Percentiles rank a stretch among this genome's conserved stretches.
These are phyloP conservation scores for Echinarachnius parma DNA, from an alignment of 53 echinoderm and acorn worm genomes.

Conservation along the genomic window DNA sequence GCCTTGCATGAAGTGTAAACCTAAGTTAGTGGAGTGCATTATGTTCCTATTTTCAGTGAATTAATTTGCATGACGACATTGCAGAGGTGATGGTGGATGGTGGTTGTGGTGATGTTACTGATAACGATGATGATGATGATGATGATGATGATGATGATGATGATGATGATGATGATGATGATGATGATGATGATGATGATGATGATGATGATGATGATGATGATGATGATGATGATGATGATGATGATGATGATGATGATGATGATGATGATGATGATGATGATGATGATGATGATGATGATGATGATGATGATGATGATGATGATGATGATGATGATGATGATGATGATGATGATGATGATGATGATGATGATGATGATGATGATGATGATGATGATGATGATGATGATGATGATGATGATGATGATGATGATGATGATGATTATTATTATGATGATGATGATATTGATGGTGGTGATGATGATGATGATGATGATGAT, in stretches of 20 bases:
- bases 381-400: conserved; percentile 6
- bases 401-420: conserved; percentile 6
- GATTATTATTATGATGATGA: no score
- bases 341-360: conserved; percentile 6
- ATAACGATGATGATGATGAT: neutral
- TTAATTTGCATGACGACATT: no score
- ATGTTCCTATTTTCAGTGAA: no score
- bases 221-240: conserved; percentile 6
- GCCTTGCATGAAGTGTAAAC: no score
- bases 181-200: conserved; percentile 5
- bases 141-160: conserved; percentile 6
- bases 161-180: conserved; percentile 6
- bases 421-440: conserved; percentile 5
- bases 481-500: no score
- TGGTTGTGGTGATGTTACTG: no score
- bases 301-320: neutral
- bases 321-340: conserved; percentile 3
- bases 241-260: conserved; percentile 3
- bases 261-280: neutral
- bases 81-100: no score
- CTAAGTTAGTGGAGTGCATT: no score
- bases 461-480: neutral
- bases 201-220: conserved; percentile 6
- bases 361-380: conserved; percentile 5
- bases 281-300: neutral